A percentile compares a stretch with the other conserved stretches of the same genome.
Evolutionary conservation across 2,888 invertebrate genomes (phyloP).

Genomic region (Drosophila austrosaltans): DNA sequence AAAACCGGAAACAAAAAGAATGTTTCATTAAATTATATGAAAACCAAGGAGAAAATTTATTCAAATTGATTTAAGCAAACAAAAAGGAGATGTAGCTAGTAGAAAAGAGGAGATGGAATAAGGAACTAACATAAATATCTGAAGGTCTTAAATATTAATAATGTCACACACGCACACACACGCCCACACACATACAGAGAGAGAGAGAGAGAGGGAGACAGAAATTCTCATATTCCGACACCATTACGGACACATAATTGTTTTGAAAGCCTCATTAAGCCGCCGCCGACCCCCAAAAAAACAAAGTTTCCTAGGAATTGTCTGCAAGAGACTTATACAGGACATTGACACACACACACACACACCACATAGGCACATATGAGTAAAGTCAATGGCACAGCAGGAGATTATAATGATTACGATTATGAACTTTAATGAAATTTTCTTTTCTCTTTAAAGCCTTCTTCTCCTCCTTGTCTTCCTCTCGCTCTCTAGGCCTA

Average conservation of each 20-base stretch:
- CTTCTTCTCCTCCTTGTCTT: constrained; percentile 15
- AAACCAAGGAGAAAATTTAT: constrained; percentile 26
- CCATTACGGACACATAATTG: constrained; percentile 62
- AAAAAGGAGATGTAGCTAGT: constrained; percentile 6
- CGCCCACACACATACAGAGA: constrained; percentile 25
- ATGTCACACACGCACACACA: constrained; percentile 50
- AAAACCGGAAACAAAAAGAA: constrained; percentile 14
- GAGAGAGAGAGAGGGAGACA: background rate
- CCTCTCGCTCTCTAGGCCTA: background rate
- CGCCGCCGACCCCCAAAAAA: constrained; percentile 8
- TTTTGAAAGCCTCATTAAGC: constrained; percentile 78
- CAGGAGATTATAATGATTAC: constrained; percentile 64
- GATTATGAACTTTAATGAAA: constrained; percentile 68
- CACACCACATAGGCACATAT: constrained; percentile 19
- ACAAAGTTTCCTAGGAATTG: constrained; percentile 29
- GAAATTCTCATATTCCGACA: constrained; percentile 7
- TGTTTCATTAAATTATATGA: constrained; percentile 61
- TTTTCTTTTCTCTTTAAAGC: constrained; percentile 61
- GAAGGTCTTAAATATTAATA: constrained; percentile 68
- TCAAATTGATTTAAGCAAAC: constrained; percentile 11
- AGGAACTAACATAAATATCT: constrained; percentile 19
- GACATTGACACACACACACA: constrained; percentile 26
- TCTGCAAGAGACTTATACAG: constrained; percentile 13
- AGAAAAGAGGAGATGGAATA: background rate
- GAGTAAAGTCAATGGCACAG: constrained; percentile 36